Evolutionary conservation across 53 echinoderm and acorn worm genomes (phyloP).

Genomic region (Echinarachnius parma): DNA sequence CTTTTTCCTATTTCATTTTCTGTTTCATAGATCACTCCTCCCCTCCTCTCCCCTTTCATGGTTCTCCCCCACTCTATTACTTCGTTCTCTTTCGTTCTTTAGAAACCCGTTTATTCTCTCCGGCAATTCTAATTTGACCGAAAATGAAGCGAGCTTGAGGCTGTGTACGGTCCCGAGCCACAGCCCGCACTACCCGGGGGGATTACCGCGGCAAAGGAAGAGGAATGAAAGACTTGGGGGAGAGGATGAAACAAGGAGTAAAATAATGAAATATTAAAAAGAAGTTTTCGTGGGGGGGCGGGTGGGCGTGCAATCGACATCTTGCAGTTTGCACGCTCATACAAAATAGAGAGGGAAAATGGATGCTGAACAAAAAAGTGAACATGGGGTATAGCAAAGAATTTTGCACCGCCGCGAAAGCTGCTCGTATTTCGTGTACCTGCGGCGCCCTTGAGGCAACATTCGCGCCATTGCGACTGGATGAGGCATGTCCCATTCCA

Average conservation of each 20-base stretch:
- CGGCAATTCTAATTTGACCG: constrained; percentile 46
- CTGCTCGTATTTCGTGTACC: constrained; percentile 42
- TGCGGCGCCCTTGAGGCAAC: constrained; percentile 38
- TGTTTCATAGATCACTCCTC: constrained; percentile 28
- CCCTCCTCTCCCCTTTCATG: neutral
- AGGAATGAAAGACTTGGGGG: constrained; percentile 2
- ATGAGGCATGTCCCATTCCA: constrained; percentile 17
- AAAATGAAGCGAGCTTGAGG: constrained; percentile 34
- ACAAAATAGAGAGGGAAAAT: too few relatives aligned
- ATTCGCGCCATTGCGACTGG: constrained; percentile 18
- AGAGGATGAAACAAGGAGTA: neutral
- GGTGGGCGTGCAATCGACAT: constrained; percentile 28
- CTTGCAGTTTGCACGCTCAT: too few relatives aligned
- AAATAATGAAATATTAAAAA: constrained; percentile 10
- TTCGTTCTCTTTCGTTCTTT: neutral
- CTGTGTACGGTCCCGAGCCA: constrained; percentile 42
- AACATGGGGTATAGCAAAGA: constrained; percentile 12
- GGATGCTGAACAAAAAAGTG: too few relatives aligned
- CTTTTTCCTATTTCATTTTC: constrained; percentile 31
- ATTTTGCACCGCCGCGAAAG: constrained; percentile 36
- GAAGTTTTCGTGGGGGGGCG: constrained; percentile 22
- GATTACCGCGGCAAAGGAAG: constrained; percentile 41
- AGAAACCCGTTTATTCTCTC: constrained; percentile 22
- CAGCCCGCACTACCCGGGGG: constrained; percentile 32
- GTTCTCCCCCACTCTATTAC: neutral